These are phyloP conservation scores for Felis chaus DNA, from an alignment of 2,113 vertebrate genomes.

Conservation along the genomic window DNA sequence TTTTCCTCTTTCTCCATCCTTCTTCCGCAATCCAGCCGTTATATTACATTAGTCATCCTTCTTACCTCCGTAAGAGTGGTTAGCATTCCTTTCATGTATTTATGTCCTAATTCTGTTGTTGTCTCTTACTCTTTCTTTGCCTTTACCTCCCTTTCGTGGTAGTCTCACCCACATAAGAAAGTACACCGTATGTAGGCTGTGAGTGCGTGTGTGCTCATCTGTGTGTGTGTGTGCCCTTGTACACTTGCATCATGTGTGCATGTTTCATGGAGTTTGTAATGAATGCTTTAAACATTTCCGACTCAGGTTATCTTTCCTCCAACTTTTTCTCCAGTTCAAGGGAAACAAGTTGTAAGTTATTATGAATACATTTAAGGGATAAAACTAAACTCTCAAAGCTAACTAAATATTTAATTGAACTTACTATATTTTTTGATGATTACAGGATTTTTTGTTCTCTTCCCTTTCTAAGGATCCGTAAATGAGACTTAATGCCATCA, in stretches of 20 bases:
- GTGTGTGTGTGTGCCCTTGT: not conserved
- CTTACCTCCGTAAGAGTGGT: not conserved
- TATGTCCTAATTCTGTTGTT: not conserved
- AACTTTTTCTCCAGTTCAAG: not conserved
- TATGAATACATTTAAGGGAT: not conserved
- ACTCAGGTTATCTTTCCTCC: not conserved
- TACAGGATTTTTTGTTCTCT: conserved; percentile 35
- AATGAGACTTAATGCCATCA: not conserved
- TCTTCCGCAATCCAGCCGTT: not conserved
- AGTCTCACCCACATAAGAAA: not conserved
- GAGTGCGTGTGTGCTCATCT: not conserved
- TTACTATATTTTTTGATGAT: not conserved
- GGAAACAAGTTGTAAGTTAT: not conserved
- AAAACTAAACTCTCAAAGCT: conserved; percentile 27
- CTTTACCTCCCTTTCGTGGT: not conserved
- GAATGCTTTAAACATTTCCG: not conserved
- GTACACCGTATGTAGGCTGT: not conserved
- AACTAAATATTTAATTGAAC: conserved; percentile 45
- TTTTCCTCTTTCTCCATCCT: not conserved
- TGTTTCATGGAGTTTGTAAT: not conserved
- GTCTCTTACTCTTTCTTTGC: not conserved
- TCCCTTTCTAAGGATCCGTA: conserved; percentile 3
- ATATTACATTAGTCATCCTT: not conserved
- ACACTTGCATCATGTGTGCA: not conserved
- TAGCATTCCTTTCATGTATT: not conserved